These are phyloP conservation scores for Montipora cactus DNA, from an alignment of 64 coral and sea anemone genomes.

Conservation along the genomic window DNA sequence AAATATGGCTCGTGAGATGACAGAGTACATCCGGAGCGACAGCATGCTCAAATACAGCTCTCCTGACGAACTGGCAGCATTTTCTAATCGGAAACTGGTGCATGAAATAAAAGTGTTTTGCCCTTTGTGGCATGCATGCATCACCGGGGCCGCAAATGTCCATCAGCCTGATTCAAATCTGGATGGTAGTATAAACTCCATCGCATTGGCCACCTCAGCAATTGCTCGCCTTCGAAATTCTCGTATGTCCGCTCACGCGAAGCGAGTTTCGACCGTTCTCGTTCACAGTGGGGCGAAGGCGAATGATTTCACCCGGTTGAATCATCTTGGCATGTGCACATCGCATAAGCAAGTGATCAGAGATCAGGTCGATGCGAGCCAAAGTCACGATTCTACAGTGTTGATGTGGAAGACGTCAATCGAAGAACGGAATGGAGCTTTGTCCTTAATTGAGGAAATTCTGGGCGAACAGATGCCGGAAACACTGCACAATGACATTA, in stretches of 20 bases:
- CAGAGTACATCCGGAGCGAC: not conserved
- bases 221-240: constrained; percentile 23
- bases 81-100: not conserved
- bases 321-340: constrained; percentile 22
- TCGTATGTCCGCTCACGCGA: constrained; percentile 8
- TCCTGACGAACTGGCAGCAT: not conserved
- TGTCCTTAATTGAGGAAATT: constrained; percentile 25
- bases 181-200: not conserved
- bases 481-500: not conserved
- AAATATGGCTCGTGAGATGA: constrained; percentile 24
- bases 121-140: constrained; percentile 23
- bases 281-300: constrained; percentile 37
- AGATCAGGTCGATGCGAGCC: constrained; percentile 27
- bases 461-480: not conserved
- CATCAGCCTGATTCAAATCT: not conserved
- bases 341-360: constrained; percentile 38
- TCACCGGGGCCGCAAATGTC: constrained; percentile 18
- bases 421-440: not conserved
- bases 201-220: constrained; percentile 26
- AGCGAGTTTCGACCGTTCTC: constrained; percentile 20
- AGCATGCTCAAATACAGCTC: constrained; percentile 3
- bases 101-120: constrained; percentile 33
- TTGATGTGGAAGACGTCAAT: constrained; percentile 17
- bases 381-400: constrained; percentile 26
- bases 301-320: not conserved